Percentiles rank a stretch among this genome's conserved stretches.
Evolutionary conservation across 2,888 invertebrate genomes (phyloP).

Genomic region (Dorcus parallelipipedus): DNA sequence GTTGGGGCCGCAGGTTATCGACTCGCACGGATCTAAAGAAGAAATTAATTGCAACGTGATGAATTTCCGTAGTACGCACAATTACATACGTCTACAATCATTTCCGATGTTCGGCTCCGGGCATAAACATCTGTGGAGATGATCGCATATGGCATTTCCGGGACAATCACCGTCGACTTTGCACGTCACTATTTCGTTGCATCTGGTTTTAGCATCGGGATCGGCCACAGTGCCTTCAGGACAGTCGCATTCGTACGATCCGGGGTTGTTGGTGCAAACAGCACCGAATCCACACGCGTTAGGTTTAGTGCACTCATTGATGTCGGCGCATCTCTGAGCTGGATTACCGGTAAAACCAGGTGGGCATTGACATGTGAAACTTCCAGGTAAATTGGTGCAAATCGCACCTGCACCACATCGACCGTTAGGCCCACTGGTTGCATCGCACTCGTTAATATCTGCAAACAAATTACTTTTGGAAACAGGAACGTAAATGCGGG

Average conservation of each 20-base stretch:
- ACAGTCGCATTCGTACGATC: constrained; percentile 76
- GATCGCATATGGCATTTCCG: constrained; percentile 83
- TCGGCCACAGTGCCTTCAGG: constrained; percentile 78
- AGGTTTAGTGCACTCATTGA: constrained; percentile 74
- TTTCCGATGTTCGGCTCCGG: constrained; percentile 90
- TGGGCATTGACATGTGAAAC: constrained; percentile 77
- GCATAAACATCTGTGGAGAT: constrained; percentile 75
- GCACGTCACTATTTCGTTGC: constrained; percentile 80
- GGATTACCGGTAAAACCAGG: constrained; percentile 85
- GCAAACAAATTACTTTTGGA: constrained; percentile 9
- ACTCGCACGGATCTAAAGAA: constrained; percentile 83
- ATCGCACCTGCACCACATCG: constrained; percentile 80
- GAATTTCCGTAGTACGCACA: background rate
- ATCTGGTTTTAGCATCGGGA: constrained; percentile 78
- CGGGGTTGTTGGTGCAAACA: constrained; percentile 71
- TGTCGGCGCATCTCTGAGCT: constrained; percentile 73
- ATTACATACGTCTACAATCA: constrained; percentile 80
- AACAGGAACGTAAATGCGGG: too few species aligned
- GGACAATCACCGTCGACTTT: constrained; percentile 75
- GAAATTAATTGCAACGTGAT: background rate
- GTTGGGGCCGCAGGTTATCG: constrained; percentile 78
- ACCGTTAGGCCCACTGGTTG: constrained; percentile 70
- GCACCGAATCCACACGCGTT: constrained; percentile 79
- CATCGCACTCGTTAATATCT: constrained; percentile 91
- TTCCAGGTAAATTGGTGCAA: constrained; percentile 78